A percentile compares a stretch with the other conserved stretches of the same genome.
These are phyloP conservation scores for Dallia pectoralis DNA, from an alignment of 2,797 vertebrate genomes.

Conservation along the genomic window DNA sequence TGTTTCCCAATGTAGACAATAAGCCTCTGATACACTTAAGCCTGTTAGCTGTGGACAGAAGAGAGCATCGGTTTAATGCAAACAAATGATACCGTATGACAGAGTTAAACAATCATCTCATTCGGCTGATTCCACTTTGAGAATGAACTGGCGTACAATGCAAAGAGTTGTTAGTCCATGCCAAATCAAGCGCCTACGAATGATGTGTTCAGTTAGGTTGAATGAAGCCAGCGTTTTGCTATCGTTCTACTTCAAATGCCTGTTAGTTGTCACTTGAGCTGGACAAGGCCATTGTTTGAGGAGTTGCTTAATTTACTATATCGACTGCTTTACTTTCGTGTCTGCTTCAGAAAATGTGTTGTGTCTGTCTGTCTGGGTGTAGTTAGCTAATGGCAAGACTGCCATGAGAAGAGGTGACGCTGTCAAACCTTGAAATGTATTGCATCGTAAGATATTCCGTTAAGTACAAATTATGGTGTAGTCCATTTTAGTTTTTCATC, in stretches of 20 bases:
- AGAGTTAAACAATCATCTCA: slow-evolving; percentile 28
- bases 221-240: not conserved
- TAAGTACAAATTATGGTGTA: too few species aligned
- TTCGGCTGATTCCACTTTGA: slow-evolving; percentile 22
- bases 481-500: too few species aligned
- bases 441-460: too few species aligned
- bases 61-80: slow-evolving; percentile 27
- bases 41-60: slow-evolving; percentile 41
- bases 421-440: too few species aligned
- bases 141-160: slow-evolving; percentile 10
- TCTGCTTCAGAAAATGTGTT: too few species aligned
- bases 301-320: not conserved
- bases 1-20: slow-evolving; percentile 39
- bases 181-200: not conserved
- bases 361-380: too few species aligned
- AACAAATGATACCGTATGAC: slow-evolving; percentile 17
- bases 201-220: not conserved
- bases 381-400: too few species aligned
- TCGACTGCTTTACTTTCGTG: too few species aligned
- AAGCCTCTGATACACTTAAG: slow-evolving; percentile 24
- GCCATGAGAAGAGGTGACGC: too few species aligned
- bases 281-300: not conserved
- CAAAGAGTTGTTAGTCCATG: not conserved
- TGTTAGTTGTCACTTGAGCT: not conserved
- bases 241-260: not conserved